Base-by-base conservation (phyloP, 2,888 invertebrate genomes). In the Acronicta alni region DNA sequence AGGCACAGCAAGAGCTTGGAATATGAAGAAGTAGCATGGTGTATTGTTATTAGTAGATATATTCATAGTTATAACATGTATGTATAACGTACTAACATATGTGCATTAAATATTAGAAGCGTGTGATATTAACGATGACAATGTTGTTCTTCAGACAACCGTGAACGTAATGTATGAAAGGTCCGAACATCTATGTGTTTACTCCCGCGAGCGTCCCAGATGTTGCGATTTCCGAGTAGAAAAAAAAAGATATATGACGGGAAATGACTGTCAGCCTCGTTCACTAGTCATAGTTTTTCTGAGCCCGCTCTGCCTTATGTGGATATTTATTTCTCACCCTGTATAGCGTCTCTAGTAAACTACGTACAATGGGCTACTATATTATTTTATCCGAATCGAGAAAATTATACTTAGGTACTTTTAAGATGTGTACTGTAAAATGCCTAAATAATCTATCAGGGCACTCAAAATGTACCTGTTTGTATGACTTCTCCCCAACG, bases 201-300 rank as follows among this genome's bases (percentile, higher is more conserved):
- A 67, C 78, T 77, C 76, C 74, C 76, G 65, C 81, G 72, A 68
- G 77, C 76, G 78, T 76, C 80, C 87, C 92, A 93, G 88, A 92
- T 93, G 92, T 88, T 89, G 86, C 89, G 87, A 91, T 89, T 90
- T 90, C 87, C 87, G 87, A 84, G 84, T 74, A 81, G 81, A 86
- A 88, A 90, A 90, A 85, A 85, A 88, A 85, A 89, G 83, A 91
- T 87, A 85, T 86, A 91, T 83, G 87, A 88, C 88, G 86, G 90
- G 90, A 92, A 92, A 93, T 90, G 83, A 87, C 85, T 88, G 89
- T 85, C 89, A 87, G 87, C 72, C 79, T 82, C 81, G 85, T 85
- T 87, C 86, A 79, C 83, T 83, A 81, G 80, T 82, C 79, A 81
- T 80, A 85, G 85, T 89, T 92, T 92, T 92, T 91, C 86, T 82